Evolutionary conservation across 2,113 vertebrate species (phyloP).

Genomic region (Globicephala melas): DNA sequence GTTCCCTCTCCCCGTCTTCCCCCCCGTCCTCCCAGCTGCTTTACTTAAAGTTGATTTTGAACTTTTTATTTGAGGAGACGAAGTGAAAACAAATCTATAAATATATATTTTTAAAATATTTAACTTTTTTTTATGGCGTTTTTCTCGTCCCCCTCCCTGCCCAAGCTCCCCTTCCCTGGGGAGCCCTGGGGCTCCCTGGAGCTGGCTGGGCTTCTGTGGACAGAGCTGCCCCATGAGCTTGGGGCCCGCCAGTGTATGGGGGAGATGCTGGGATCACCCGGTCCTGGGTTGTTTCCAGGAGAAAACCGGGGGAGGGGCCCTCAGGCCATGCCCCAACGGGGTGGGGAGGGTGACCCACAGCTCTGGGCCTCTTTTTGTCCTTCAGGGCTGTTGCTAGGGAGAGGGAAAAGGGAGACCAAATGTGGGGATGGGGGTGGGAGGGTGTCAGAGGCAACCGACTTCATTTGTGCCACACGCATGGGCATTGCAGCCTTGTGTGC

Average conservation of each 20-base stretch:
- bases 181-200: constrained; percentile 67
- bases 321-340: constrained; percentile 59
- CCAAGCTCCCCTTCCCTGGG: constrained; percentile 70
- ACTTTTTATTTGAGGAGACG: constrained; percentile 80
- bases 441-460: constrained; percentile 58
- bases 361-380: constrained; percentile 59
- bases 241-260: constrained; percentile 47
- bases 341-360: constrained; percentile 41
- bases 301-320: constrained; percentile 61
- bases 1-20: constrained; percentile 65
- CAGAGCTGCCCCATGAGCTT: constrained; percentile 60
- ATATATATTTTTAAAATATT: constrained; percentile 82
- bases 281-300: constrained; percentile 71
- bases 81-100: constrained; percentile 81
- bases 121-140: constrained; percentile 80
- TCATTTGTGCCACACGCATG: constrained; percentile 72
- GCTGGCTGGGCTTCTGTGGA: constrained; percentile 70
- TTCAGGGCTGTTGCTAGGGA: constrained; percentile 60
- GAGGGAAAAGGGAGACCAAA: constrained; percentile 70
- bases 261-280: constrained; percentile 53
- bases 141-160: constrained; percentile 70
- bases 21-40: constrained; percentile 69
- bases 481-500: constrained; percentile 66
- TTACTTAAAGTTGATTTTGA: constrained; percentile 78
- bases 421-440: constrained; percentile 40